Evolutionary conservation across 2,888 invertebrate species (phyloP), one percentile per base, ranked within the genome.

Genomic region (Amphimallon solstitiale): DNA sequence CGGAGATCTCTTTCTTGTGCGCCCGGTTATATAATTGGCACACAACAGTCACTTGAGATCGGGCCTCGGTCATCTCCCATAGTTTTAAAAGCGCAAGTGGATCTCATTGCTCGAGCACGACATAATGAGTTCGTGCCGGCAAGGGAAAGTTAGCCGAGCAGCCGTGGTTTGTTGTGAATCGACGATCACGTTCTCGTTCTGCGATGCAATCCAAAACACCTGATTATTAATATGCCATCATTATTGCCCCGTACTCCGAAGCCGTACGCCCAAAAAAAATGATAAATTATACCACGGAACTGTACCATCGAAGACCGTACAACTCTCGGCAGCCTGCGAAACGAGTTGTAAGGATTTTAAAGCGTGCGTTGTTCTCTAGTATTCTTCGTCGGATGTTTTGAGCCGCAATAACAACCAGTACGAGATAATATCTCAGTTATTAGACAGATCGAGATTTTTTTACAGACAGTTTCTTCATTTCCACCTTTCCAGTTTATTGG

Each of bases 121-220:
- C 59, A 67, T 67, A 67, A 67, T 67, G 67, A 63, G 63, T 67
- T 67, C 67, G 67, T 67, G 67, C 67, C 45, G 63, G 48, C 35
- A 63, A 67, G 67, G 67, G 67, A 67, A 67, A 67, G 67, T 67
- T 49, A 40, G 35, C 29, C 29, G 29, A n/a, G n/a, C n/a, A n/a
- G 45, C 66, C 49, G 61, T n/a, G 15, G 38, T 49, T 37, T 52
- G n/a, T n/a, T n/a, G 49, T 37, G 67, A 63, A 67, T 63, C 63
- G 37, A 37, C 49, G 67, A 67, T 67, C 67, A 67, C 67, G 67
- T 63, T 67, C 63, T 67, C 49, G 67, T 62, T 67, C 63, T 67
- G 59, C 67, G 67, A 67, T 67, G 67, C 67, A 67, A 67, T 67
- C 56, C 67, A 51, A 67, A 59, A 67, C 67, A 59, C 63, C 49